Base-by-base conservation (phyloP, 2,113 vertebrate species). In the Hypanus sabinus region DNA sequence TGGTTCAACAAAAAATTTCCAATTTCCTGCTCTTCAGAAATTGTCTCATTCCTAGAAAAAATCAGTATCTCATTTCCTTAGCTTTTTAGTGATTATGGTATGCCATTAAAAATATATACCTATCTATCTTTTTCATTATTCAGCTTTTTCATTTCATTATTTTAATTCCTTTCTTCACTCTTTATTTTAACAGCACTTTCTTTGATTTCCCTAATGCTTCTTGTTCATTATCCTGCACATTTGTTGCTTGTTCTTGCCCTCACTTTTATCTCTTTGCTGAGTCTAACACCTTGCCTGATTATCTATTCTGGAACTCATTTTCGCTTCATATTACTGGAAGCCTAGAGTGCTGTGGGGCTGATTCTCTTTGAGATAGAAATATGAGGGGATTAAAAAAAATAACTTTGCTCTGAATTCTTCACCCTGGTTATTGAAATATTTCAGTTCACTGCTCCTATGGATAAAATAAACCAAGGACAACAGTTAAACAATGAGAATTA, bases 351-450 rank as follows among this genome's bases (percentile, higher is more conserved):
- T 33, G 60, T n/a, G 33, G 85, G 16, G 33, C 60, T 90, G 57
- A n/a, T 65, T n/a, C 14, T 90, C 85, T 90, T 90, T 90, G 85
- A 90, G n/a, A 57, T 88, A 88, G 30, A 33, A 33, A 65, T 90
- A 90, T 62, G n/a, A n/a, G 30, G 85, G 30, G 65, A 90, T 90
- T n/a, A n/a, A n/a, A 33, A 24, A 90, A 90, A 65, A 1, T 33
- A 16, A 90, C 33, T n/a, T 65, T 90, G 60, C 11, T 33, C 57
- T 90, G 60, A 65, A 30, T 90, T 65, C 65, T 36, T 36, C n/a
- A 27, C 6, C 30, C 14, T 65, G 6, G 10, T 24, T 65, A 33
- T 88, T 3, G 30, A 65, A 60, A 5, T 33, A n/a, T 90, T 90
- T 90, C 55, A 88, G 30, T 62, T 62, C 57, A 88, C 30, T n/a